Evolutionary conservation across 2,797 vertebrate genomes (phyloP).

Genomic region (Glossophaga mutica): DNA sequence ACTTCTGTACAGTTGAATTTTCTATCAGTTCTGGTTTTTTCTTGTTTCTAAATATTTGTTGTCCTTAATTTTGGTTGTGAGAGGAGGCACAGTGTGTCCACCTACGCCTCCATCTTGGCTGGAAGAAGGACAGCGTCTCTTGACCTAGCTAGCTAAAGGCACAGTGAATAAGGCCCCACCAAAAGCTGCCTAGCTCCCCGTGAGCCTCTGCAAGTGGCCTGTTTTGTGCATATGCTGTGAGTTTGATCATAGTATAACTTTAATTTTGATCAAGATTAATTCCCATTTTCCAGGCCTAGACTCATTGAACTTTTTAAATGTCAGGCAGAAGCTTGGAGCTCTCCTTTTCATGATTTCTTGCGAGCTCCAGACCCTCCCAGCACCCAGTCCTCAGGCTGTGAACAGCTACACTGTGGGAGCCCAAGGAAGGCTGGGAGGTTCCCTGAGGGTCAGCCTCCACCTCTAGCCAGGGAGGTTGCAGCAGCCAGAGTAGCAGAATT

Average conservation of each 20-base stretch:
- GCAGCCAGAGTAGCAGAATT: background rate
- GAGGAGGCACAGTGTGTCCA: too few species aligned
- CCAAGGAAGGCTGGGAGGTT: background rate
- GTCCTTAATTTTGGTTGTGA: too few species aligned
- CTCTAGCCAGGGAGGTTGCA: background rate
- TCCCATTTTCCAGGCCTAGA: background rate
- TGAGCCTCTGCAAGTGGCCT: background rate
- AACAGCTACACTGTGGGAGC: background rate
- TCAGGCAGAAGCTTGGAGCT: background rate
- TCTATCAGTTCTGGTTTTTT: too few species aligned
- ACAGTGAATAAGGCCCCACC: rapidly evolving
- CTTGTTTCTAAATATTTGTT: too few species aligned
- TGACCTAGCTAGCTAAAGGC: background rate
- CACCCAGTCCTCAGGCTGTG: background rate
- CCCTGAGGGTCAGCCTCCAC: background rate
- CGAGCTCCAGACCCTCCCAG: background rate
- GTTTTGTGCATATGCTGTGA: rapidly evolving
- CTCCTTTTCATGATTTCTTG: background rate
- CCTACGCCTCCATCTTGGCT: too few species aligned
- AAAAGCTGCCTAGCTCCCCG: rapidly evolving
- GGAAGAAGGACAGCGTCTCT: background rate
- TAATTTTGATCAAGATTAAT: background rate
- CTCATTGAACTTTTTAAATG: background rate
- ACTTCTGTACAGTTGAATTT: too few species aligned
- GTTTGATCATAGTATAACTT: background rate